Evolutionary conservation across 2,797 vertebrate genomes (phyloP), one percentile per base, ranked within the genome.

Genomic region (Avahi laniger): DNA sequence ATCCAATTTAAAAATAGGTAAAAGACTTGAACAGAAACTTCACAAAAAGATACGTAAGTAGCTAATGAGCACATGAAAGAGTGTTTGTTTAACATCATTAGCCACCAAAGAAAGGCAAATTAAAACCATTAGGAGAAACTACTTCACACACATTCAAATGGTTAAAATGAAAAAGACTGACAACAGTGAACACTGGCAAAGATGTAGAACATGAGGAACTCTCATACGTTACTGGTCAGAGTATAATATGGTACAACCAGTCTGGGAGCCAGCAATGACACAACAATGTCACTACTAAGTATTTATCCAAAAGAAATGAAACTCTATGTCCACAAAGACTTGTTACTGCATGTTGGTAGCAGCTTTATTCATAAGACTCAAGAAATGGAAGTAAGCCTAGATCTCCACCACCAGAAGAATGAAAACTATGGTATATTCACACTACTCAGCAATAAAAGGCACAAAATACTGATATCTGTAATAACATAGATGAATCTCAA

Each of bases 1-100:
- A 63, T 48, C 7, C 46, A 78, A 63, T 89, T 84, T 63, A 81
- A 85, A 85, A 52, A 73, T 10, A 70, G 6, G 12, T 46, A 38
- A 89, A 41, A 88, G 9, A 78, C 17, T 24, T 86, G 33, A 91
- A 72, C 11, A 88, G 11, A 92, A 88, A 89, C 38, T 18, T 93
- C 35, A 59, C 15, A 46, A 54, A 75, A 73, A 65, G 13, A 86
- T 38, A 61, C 5, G 1, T n/a, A 83, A 67, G 63, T 57, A 63
- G 52, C 52, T 78, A 94, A 93, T 12, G 84, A 69, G 57, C 30
- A 80, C 2, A 22, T n/a, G 52, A 69, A 80, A 50, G 65, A 57
- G 1, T 54, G 17, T 14, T 59, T 54, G 17, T 14, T 59, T 88
- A 78, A 43, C 6, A 43, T n/a, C 52, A 80, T 24, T 22, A 61